Evolutionary conservation across 2,888 invertebrate genomes (phyloP).

Genomic region (Chymomyza amoena): DNA sequence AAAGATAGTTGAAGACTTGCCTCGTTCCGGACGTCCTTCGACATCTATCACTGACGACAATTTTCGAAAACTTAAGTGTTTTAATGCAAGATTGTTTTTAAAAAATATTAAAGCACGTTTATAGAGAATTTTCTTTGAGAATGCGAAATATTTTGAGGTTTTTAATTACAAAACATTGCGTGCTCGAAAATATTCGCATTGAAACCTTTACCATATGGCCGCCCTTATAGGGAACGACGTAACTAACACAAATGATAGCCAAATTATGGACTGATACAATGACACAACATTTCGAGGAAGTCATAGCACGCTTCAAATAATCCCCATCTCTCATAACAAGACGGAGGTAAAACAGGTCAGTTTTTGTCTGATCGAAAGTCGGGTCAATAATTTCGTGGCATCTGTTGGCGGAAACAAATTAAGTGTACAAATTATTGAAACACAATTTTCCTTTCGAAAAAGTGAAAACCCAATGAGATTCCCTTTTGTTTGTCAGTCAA

Average conservation of each 20-base stretch:
- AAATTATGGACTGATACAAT: not conserved
- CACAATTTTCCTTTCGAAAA: slow-evolving; percentile 67
- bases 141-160: too few species aligned
- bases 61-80: too few species aligned
- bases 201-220: slow-evolving; percentile 39
- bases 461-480: slow-evolving; percentile 55
- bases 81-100: too few species aligned
- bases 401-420: slow-evolving; percentile 61
- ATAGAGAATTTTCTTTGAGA: too few species aligned
- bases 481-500: slow-evolving; percentile 38
- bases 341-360: not conserved
- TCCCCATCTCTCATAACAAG: slow-evolving; percentile 52
- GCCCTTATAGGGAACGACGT: not conserved
- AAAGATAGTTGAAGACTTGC: too few species aligned
- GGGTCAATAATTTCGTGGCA: slow-evolving; percentile 27
- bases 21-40: too few species aligned
- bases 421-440: slow-evolving; percentile 56
- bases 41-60: too few species aligned
- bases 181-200: slow-evolving; percentile 16
- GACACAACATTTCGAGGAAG: slow-evolving; percentile 30
- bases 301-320: slow-evolving; percentile 70
- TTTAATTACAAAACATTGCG: too few species aligned
- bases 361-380: not conserved
- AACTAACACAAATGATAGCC: not conserved
- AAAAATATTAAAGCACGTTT: too few species aligned